phyloP scores from a whole-genome alignment of 1,140 invertebrate species.

The Ylistrum balloti region DNA sequence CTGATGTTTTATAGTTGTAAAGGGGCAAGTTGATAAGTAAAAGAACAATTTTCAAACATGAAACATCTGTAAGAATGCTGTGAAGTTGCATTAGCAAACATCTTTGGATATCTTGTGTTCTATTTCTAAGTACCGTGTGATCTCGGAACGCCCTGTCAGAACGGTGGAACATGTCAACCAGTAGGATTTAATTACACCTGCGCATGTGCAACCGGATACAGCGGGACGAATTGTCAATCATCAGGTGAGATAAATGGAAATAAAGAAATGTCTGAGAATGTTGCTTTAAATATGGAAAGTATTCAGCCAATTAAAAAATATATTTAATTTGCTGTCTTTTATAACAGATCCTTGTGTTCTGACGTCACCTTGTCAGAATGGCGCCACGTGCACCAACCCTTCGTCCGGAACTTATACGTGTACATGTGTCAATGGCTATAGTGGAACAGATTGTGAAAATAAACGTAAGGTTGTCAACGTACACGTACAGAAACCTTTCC shows the following conservation, averaged over 20 bases:
- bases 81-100: too few relatives aligned
- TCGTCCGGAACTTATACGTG: not conserved
- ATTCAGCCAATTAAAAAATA: too few relatives aligned
- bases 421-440: not conserved
- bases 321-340: not conserved
- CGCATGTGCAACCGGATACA: not conserved
- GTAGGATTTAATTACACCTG: slow-evolving; percentile 30
- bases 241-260: not conserved
- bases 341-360: not conserved
- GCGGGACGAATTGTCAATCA: not conserved
- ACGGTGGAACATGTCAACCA: not conserved
- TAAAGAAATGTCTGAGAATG: not conserved
- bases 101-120: not conserved
- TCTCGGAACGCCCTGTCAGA: not conserved
- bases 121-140: not conserved
- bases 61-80: too few relatives aligned
- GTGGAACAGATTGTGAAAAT: not conserved
- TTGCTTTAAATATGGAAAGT: not conserved
- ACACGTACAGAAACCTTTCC: too few relatives aligned
- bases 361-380: slow-evolving; percentile 14
- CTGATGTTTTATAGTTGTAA: too few relatives aligned
- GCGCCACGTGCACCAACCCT: not conserved
- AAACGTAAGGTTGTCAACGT: not conserved
- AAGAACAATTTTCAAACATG: too few relatives aligned
- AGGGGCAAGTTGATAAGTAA: too few relatives aligned